Conservation (phyloP, 1,140 invertebrate genomes). For the Drosophila repleta region DNA sequence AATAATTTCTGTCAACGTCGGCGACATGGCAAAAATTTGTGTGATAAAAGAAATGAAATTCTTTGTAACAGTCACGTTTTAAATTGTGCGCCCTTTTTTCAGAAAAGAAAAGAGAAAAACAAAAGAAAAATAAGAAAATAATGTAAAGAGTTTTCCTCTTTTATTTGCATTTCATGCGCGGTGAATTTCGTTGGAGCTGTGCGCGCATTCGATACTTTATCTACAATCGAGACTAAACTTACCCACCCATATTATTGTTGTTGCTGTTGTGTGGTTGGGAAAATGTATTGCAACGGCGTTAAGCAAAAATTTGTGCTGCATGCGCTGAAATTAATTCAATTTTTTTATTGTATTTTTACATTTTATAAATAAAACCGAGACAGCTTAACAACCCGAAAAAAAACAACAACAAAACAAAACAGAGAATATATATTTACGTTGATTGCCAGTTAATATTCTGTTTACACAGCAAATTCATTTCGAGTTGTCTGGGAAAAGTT, state of each 20-base stretch:
- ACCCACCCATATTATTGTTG: constrained; percentile 27
- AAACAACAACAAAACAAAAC: not conserved
- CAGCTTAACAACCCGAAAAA: not conserved
- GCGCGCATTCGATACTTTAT: constrained; percentile 53
- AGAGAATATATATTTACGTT: not conserved
- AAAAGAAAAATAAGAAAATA: too few relatives aligned
- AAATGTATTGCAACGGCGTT: constrained; percentile 66
- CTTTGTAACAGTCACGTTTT: constrained; percentile 79
- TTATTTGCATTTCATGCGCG: constrained; percentile 33
- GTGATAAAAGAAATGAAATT: constrained; percentile 78
- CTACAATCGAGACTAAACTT: constrained; percentile 39
- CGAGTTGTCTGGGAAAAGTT: not conserved
- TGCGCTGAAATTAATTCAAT: constrained; percentile 38
- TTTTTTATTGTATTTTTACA: constrained; percentile 1
- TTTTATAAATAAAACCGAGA: constrained; percentile 15
- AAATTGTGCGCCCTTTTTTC: constrained; percentile 64
- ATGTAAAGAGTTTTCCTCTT: constrained; percentile 3
- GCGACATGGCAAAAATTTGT: constrained; percentile 51
- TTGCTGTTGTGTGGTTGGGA: constrained; percentile 38
- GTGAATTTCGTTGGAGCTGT: constrained; percentile 32
- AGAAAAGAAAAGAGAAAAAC: not conserved
- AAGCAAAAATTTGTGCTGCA: constrained; percentile 56
- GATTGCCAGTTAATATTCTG: not conserved
- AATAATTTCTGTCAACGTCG: constrained; percentile 78
- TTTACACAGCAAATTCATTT: constrained; percentile 13